These are phyloP conservation scores for Lagria hirta DNA, from an alignment of 2,888 invertebrate genomes.

Conservation along the genomic window DNA sequence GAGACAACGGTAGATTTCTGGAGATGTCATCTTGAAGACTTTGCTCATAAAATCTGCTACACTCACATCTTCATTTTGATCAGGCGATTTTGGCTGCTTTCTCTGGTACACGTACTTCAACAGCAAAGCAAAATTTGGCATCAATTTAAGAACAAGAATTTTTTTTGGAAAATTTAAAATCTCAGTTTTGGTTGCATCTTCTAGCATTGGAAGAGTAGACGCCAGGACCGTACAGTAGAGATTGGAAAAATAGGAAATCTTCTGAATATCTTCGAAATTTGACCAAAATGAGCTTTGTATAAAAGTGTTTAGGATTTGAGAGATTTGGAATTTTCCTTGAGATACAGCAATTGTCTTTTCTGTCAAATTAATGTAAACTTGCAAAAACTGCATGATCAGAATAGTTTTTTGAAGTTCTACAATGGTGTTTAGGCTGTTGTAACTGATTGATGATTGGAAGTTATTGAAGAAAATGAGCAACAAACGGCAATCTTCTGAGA, in stretches of 20 bases:
- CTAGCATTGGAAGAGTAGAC: too few species aligned
- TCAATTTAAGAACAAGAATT: too few species aligned
- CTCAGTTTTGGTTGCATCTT: too few species aligned
- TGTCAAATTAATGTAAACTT: slow-evolving; percentile 38
- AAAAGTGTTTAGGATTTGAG: slow-evolving; percentile 4
- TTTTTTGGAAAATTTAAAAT: too few species aligned
- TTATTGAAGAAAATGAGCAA: slow-evolving; percentile 49
- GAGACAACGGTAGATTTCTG: slow-evolving; percentile 46
- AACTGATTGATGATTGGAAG: slow-evolving; percentile 49
- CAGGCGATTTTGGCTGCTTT: too few species aligned
- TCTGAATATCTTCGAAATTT: neutral
- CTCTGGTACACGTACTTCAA: too few species aligned
- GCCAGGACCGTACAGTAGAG: slow-evolving; percentile 4
- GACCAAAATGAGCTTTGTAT: too few species aligned
- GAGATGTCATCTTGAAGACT: neutral
- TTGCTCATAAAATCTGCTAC: neutral
- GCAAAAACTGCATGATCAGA: slow-evolving; percentile 26
- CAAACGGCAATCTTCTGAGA: slow-evolving; percentile 46
- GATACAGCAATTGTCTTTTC: too few species aligned
- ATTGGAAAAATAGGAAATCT: slow-evolving; percentile 2
- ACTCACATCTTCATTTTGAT: too few species aligned
- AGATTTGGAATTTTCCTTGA: neutral
- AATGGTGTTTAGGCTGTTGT: slow-evolving; percentile 54
- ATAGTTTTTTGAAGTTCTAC: slow-evolving; percentile 55
- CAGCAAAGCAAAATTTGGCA: too few species aligned